Percentiles rank a stretch among this genome's conserved stretches.
These are phyloP conservation scores for Globia sparganii DNA, from an alignment of 2,888 invertebrate species.

Conservation along the genomic window DNA sequence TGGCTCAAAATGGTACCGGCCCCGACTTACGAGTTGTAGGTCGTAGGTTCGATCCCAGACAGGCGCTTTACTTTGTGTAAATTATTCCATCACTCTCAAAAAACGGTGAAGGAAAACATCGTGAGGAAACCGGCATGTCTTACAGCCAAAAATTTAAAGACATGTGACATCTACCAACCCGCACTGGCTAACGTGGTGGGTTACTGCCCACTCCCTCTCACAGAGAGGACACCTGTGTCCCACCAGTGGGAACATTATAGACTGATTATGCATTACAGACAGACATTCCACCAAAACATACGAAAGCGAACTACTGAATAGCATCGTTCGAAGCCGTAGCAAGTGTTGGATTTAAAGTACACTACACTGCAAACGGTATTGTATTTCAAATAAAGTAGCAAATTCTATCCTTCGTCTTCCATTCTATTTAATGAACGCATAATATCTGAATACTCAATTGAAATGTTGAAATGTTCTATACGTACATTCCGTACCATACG, in stretches of 20 bases:
- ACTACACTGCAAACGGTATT: slow-evolving; percentile 36
- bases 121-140: no score
- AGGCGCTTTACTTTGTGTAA: no score
- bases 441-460: slow-evolving; percentile 46
- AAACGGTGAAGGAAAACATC: no score
- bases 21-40: no score
- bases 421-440: slow-evolving; percentile 52
- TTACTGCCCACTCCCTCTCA: no score
- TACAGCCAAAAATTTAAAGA: no score
- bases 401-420: slow-evolving; percentile 45
- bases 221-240: no score
- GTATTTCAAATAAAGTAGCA: slow-evolving; percentile 35
- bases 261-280: background rate
- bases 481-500: slow-evolving; percentile 31
- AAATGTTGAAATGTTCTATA: slow-evolving; percentile 22
- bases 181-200: no score
- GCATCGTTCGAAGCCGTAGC: slow-evolving; percentile 56
- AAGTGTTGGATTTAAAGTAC: slow-evolving; percentile 49
- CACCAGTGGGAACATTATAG: background rate
- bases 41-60: no score
- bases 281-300: slow-evolving; percentile 28
- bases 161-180: no score
- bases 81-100: no score
- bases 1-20: no score
- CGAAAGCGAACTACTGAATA: slow-evolving; percentile 36